These are phyloP conservation scores for Trissolcus japonicus DNA, from an alignment of 2,888 invertebrate species.

Conservation along the genomic window DNA sequence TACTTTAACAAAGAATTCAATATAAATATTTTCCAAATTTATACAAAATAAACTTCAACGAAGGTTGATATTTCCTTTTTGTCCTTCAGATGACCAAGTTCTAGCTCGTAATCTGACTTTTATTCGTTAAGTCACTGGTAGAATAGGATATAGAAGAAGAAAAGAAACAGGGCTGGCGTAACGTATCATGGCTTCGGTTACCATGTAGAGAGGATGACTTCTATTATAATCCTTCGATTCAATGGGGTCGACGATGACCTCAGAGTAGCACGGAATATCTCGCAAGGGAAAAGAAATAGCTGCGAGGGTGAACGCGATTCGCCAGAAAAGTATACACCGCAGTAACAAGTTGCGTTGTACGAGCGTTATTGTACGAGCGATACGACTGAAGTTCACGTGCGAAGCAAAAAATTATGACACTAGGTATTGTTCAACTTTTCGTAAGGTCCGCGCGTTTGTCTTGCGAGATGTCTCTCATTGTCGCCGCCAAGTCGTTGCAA, in stretches of 20 bases:
- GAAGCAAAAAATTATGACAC: conserved; percentile 63
- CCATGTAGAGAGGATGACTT: conserved; percentile 63
- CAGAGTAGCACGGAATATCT: conserved; percentile 62
- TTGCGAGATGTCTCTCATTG: conserved; percentile 42
- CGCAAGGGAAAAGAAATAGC: conserved; percentile 58
- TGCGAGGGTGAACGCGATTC: conserved; percentile 46
- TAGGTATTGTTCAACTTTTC: conserved; percentile 63
- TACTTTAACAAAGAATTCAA: too few relatives aligned
- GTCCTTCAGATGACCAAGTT: conserved; percentile 6
- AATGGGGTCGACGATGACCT: conserved; percentile 67
- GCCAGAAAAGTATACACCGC: conserved; percentile 23
- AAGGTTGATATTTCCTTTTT: background rate
- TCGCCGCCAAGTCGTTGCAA: conserved; percentile 9
- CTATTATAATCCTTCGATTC: conserved; percentile 63
- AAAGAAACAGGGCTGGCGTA: conserved; percentile 21
- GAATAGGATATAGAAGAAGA: background rate
- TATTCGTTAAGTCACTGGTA: conserved; percentile 41
- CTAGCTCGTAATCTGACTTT: conserved; percentile 34
- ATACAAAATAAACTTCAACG: background rate
- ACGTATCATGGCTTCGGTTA: conserved; percentile 57
- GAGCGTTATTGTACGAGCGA: conserved; percentile 41
- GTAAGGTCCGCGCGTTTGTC: conserved; percentile 25
- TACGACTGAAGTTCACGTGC: conserved; percentile 39
- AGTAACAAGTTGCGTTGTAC: conserved; percentile 64
- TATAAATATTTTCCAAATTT: too few relatives aligned